These are phyloP conservation scores for Leptosomus discolor DNA, from an alignment of 2,113 vertebrate species.

Conservation along the genomic window DNA sequence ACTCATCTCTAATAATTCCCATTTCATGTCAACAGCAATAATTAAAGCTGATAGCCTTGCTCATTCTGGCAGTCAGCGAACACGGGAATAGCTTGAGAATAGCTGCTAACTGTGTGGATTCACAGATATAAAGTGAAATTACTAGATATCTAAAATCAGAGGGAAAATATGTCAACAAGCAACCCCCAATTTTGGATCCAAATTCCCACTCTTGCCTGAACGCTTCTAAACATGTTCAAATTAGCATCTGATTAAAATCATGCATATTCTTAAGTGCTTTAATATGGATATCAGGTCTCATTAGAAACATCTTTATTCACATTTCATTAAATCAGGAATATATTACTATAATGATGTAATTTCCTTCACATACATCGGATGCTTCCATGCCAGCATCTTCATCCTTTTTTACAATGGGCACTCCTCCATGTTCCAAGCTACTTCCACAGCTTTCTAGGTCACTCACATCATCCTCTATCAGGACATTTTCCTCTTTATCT, in stretches of 20 bases:
- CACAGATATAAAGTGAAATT: not conserved
- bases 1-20: not conserved
- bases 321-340: constrained; percentile 30
- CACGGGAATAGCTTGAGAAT: not conserved
- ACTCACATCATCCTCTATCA: constrained; percentile 66
- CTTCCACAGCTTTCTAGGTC: constrained; percentile 70
- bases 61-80: not conserved
- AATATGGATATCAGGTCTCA: not conserved
- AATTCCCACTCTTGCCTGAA: not conserved
- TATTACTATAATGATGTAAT: not conserved
- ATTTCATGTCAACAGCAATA: not conserved
- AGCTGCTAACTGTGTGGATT: not conserved
- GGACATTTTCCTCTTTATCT: constrained; percentile 63
- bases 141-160: not conserved
- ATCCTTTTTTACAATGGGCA: constrained; percentile 64
- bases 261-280: not conserved
- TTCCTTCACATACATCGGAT: constrained; percentile 54
- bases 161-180: not conserved
- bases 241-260: constrained; percentile 24
- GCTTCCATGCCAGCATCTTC: constrained; percentile 33
- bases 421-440: constrained; percentile 77
- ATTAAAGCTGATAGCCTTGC: not conserved
- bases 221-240: not conserved
- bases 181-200: not conserved
- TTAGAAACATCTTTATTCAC: not conserved